Evolutionary conservation across 2,888 invertebrate genomes (phyloP).

Genomic region (Adela reaumurella): DNA sequence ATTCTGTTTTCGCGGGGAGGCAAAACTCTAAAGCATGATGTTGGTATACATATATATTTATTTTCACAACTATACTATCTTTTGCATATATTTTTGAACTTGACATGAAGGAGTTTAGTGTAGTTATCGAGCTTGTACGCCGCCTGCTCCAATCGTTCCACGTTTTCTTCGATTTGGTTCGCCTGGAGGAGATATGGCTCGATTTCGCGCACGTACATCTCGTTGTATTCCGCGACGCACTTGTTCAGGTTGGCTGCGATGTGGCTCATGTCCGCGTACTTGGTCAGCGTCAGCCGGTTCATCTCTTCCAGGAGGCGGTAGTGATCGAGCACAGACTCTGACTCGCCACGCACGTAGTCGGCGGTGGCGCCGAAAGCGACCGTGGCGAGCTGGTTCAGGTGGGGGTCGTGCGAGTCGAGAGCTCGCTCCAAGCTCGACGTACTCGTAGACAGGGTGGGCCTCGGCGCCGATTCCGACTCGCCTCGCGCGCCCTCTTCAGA

Average conservation of each 20-base stretch:
- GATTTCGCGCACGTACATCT: slow-evolving; percentile 62
- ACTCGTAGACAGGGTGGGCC: slow-evolving; percentile 63
- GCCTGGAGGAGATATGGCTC: slow-evolving; percentile 87
- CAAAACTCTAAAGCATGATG: too few relatives aligned
- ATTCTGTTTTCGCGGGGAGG: too few relatives aligned
- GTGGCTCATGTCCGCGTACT: slow-evolving; percentile 87
- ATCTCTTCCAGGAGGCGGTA: slow-evolving; percentile 91
- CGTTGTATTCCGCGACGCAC: slow-evolving; percentile 77
- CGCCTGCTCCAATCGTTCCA: slow-evolving; percentile 87
- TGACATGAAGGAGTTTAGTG: slow-evolving; percentile 71
- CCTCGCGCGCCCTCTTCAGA: not conserved
- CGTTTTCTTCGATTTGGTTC: slow-evolving; percentile 90
- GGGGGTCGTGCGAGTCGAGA: slow-evolving; percentile 85
- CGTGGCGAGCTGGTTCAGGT: slow-evolving; percentile 85
- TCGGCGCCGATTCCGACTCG: not conserved
- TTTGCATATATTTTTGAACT: not conserved
- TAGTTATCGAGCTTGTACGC: slow-evolving; percentile 93
- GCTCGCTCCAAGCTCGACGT: slow-evolving; percentile 82
- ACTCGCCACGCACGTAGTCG: slow-evolving; percentile 87
- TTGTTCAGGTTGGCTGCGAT: slow-evolving; percentile 78
- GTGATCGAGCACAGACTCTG: slow-evolving; percentile 85
- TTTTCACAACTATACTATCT: too few relatives aligned
- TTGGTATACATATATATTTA: too few relatives aligned
- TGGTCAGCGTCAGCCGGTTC: slow-evolving; percentile 84
- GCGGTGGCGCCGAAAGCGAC: slow-evolving; percentile 90